Conservation (phyloP, 2,888 invertebrate species). For the Lysandra bellargus region DNA sequence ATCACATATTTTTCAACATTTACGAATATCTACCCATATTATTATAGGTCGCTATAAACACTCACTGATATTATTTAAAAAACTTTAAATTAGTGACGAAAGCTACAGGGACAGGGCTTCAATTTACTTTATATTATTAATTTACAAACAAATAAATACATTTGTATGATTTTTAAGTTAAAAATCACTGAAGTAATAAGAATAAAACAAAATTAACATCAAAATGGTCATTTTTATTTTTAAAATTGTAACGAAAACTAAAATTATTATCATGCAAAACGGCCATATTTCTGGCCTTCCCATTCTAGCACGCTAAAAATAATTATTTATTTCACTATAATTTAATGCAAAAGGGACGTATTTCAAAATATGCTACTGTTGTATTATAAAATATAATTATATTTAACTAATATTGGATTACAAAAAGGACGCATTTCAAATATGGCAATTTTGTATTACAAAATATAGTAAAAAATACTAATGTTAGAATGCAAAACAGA, state of each 20-base stretch:
- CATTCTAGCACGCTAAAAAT: slow-evolving; percentile 37
- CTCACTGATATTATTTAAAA: too few relatives aligned
- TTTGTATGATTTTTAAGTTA: too few relatives aligned
- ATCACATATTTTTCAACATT: slow-evolving; percentile 32
- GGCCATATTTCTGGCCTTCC: slow-evolving; percentile 36
- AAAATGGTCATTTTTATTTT: slow-evolving; percentile 33
- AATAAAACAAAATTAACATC: slow-evolving; percentile 32
- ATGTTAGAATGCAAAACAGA: too few relatives aligned
- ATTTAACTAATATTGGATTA: slow-evolving; percentile 31
- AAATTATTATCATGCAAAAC: slow-evolving; percentile 32
- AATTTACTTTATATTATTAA: too few relatives aligned
- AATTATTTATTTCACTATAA: slow-evolving; percentile 36
- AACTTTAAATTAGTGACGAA: too few relatives aligned
- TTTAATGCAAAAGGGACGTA: too few relatives aligned
- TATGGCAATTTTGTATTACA: too few relatives aligned
- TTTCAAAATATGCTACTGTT: slow-evolving; percentile 33
- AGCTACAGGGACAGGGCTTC: too few relatives aligned
- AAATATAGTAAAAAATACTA: too few relatives aligned
- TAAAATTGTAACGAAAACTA: slow-evolving; percentile 36
- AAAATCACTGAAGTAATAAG: too few relatives aligned
- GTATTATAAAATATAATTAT: slow-evolving; percentile 31
- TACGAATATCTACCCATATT: slow-evolving; percentile 31
- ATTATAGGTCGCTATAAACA: neutral
- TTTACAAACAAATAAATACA: too few relatives aligned
- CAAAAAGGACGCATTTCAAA: slow-evolving; percentile 28